Base-by-base conservation (phyloP, 2,888 invertebrate species). In the Argyresthia albistria region DNA sequence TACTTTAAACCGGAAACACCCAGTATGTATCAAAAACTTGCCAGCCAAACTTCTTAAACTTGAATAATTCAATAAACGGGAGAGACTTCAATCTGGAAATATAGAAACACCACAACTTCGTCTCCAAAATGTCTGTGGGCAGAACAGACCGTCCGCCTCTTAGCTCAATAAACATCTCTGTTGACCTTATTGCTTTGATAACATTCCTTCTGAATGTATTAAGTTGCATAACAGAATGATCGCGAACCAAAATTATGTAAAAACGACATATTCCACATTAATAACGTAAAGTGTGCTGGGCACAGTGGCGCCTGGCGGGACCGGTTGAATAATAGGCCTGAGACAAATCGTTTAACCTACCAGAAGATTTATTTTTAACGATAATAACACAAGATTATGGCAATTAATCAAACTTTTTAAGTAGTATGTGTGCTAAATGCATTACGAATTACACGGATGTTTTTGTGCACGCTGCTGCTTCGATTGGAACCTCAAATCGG, bases 321-420 rank as follows among this genome's bases (percentile, higher is more conserved):
- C 50, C 16, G 7, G 53, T 58, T 57, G 54, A 56, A 58, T 59
- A 60, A 58, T 55, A 49, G 55, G 55, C 15, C 25, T 25, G 25
- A 25, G 25, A 25, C 25, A 25, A 25, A 25, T 25, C 25, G 25
- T 25, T 25, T 25, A 25, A 25, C 25, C 25, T 55, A 57, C 52
- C 55, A 59, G 64, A 62, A 64, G 64, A 59, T 61, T 56, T 57
- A 62, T 58, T 54, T 58, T 65, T 60, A 25, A 25, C 25, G 25
- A 25, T 25, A 25, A 25, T 60, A 54, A 59, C 56, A 63, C 58
- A 56, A 51, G 54, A 57, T n/a, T 53, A 49, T 53, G 51, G 54
- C 35, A 36, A 48, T 11, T 15, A 43, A 15, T 8, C 39, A 39
- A 39, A 9, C 25, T 25, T 35, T n/a, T 3, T 46, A 35, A 46